Conservation (phyloP, 2,888 invertebrate genomes). For the Catonia carolina region DNA sequence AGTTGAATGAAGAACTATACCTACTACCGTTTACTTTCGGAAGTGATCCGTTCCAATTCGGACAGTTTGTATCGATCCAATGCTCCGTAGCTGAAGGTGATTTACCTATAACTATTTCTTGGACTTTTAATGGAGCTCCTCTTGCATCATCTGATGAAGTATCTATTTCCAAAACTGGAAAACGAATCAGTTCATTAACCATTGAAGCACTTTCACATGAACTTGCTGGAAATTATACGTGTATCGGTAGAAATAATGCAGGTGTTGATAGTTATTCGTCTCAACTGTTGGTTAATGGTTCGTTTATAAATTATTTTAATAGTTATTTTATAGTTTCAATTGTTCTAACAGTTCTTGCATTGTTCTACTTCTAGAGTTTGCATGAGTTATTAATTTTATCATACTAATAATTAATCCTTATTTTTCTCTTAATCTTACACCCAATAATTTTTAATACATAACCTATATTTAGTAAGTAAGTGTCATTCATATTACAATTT, state of each 20-base stretch:
- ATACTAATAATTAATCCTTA: not conserved
- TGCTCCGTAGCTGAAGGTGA: constrained; percentile 72
- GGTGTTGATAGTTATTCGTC: constrained; percentile 39
- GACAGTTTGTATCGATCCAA: constrained; percentile 40
- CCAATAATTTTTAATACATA: no score
- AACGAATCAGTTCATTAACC: constrained; percentile 38
- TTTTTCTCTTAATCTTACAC: no score
- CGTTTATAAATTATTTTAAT: not conserved
- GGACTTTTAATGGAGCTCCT: constrained; percentile 50
- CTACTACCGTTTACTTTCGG: constrained; percentile 43
- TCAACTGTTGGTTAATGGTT: constrained; percentile 32
- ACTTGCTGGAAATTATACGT: constrained; percentile 42
- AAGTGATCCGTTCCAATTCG: constrained; percentile 39
- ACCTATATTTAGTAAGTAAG: no score
- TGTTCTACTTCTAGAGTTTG: no score
- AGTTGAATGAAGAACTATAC: no score
- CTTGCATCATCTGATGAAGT: constrained; percentile 42
- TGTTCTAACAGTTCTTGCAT: no score
- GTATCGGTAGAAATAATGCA: constrained; percentile 40
- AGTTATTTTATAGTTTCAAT: not conserved
- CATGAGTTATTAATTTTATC: no score
- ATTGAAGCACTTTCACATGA: constrained; percentile 36
- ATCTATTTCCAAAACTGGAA: constrained; percentile 36
- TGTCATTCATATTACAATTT: no score
- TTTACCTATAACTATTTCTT: constrained; percentile 65